Evolutionary conservation across 2,888 invertebrate species (phyloP), one percentile per base, ranked within the genome.

Genomic region (Hirtodrosophila confusa): DNA sequence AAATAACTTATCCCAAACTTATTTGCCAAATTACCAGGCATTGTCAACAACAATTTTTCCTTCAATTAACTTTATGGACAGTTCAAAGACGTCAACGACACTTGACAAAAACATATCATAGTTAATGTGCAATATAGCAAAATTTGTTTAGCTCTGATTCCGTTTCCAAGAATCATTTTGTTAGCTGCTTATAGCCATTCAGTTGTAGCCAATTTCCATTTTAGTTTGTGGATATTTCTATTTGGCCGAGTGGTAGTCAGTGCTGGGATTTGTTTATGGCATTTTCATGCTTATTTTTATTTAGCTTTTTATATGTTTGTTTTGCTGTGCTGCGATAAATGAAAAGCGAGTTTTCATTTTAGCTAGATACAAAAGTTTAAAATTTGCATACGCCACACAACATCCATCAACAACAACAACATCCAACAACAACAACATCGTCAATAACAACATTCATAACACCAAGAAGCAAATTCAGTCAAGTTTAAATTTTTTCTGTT

Each of bases 201-300:
- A 8, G 53, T 72, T 72, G 56, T 44, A 49, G 75, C 53, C 79
- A 82, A 80, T 83, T 73, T 80, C 51, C 73, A 80, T 78, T 78
- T 58, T 51, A 71, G 76, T 71, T 73, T 36, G 40, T 39, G 40
- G 9, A 8, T 23, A 37, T 40, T 24, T 24, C 12, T 12, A 31
- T n/a, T 11, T 6, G 11, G 31, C 40, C 61, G 63, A 77, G 74
- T 69, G 75, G 71, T 77, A 79, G 65, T 85, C 74, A 73, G 78
- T 40, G 57, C 41, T 58, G 27, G 45, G 74, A 77, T 62, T 75
- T 82, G 73, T 66, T 75, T 67, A 80, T 80, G 49, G 36, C 51
- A 47, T 70, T 84, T 80, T 68, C 51, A 78, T 78, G 80, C 51
- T 72, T 66, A 68, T 77, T 82, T 75, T 61, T 67, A 37, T 43